These are phyloP conservation scores for Hymenopus coronatus DNA, from an alignment of 2,888 invertebrate genomes.

Conservation along the genomic window DNA sequence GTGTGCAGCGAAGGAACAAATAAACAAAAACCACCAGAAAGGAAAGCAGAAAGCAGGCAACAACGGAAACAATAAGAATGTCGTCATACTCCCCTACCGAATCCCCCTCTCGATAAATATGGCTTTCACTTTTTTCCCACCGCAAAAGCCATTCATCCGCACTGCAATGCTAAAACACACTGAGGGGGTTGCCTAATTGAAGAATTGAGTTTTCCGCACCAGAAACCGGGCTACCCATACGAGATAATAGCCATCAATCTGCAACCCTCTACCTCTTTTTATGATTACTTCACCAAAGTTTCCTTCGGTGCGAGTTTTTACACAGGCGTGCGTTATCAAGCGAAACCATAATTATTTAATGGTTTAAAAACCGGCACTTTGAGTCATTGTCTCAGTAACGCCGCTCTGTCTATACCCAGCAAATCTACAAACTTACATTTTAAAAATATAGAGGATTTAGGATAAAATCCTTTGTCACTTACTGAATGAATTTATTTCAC, in stretches of 20 bases:
- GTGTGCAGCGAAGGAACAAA: background rate
- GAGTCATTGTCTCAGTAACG: background rate
- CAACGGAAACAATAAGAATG: background rate
- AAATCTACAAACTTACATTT: no score
- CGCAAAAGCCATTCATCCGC: background rate
- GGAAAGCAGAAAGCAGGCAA: background rate
- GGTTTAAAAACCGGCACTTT: background rate
- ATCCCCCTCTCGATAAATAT: background rate
- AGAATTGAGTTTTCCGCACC: background rate
- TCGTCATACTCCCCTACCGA: background rate
- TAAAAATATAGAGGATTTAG: no score
- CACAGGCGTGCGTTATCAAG: background rate
- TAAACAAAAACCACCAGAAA: background rate
- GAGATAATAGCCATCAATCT: background rate
- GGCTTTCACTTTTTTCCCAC: slow-evolving; percentile 17
- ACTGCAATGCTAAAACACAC: background rate
- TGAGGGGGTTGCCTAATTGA: background rate
- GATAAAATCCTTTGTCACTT: no score
- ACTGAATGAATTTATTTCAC: no score
- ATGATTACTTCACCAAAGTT: background rate
- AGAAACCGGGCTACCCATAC: background rate
- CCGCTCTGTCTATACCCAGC: no score
- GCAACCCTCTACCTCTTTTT: background rate
- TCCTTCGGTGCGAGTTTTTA: background rate
- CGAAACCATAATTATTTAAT: slow-evolving; percentile 16